A percentile compares a stretch with the other conserved stretches of the same genome.
phyloP scores from a whole-genome alignment of 1,140 invertebrate species.

The Panagrolaimus sp. region DNA sequence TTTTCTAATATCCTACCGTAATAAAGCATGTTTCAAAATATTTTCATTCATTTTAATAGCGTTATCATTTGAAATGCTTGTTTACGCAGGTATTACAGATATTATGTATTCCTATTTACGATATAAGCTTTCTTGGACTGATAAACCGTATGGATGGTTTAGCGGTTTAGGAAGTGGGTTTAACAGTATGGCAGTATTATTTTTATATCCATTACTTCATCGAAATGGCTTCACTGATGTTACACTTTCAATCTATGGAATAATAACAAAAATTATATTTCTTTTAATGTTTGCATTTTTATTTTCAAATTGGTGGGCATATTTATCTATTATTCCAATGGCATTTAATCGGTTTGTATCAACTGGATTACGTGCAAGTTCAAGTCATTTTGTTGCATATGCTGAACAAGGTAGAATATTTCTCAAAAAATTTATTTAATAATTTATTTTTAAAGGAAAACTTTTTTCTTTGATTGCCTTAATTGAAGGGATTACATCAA shows the following conservation, averaged over 20 bases:
- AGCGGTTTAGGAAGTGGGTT: constrained; percentile 37
- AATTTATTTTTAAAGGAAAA: constrained; percentile 31
- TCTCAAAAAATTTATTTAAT: not conserved
- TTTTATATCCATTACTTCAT: constrained; percentile 42
- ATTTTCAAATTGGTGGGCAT: constrained; percentile 26
- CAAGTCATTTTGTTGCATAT: constrained; percentile 39
- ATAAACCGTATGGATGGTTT: constrained; percentile 44
- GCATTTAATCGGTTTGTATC: constrained; percentile 48
- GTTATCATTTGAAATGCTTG: constrained; percentile 32
- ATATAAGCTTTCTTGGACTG: constrained; percentile 41
- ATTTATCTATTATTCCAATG: constrained; percentile 33
- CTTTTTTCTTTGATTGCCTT: constrained; percentile 47
- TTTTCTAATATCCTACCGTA: not conserved
- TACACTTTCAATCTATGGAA: constrained; percentile 38
- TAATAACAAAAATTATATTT: constrained; percentile 42
- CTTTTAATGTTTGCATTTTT: constrained; percentile 45
- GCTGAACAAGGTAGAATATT: constrained; percentile 41
- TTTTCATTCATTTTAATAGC: constrained; percentile 38
- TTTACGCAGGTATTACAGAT: constrained; percentile 33
- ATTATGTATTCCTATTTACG: constrained; percentile 49
- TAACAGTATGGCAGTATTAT: constrained; percentile 28
- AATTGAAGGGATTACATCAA: constrained; percentile 45
- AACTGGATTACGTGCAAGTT: constrained; percentile 46
- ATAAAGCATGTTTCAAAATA: not conserved
- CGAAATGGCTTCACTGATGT: constrained; percentile 35